phyloP scores from a whole-genome alignment of 2,797 vertebrate species.

The Acanthornis magna region DNA sequence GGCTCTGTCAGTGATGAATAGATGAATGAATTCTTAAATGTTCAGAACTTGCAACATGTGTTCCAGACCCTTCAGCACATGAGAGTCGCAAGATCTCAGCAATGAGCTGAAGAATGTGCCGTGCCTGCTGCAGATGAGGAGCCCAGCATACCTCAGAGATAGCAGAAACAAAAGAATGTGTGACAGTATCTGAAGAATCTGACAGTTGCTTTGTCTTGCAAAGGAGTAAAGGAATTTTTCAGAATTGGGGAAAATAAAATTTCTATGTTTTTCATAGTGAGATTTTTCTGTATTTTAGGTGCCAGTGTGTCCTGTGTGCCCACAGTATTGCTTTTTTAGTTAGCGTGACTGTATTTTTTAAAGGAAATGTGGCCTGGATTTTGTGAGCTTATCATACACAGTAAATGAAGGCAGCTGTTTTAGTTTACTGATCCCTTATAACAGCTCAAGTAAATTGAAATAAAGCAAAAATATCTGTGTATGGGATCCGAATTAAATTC shows the following conservation, averaged over 20 bases:
- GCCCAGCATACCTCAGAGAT: conserved; percentile 58
- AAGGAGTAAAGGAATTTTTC: conserved; percentile 65
- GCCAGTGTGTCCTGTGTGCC: background rate
- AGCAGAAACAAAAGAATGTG: conserved; percentile 77
- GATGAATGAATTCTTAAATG: conserved; percentile 68
- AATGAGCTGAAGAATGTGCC: conserved; percentile 42
- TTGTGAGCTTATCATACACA: conserved; percentile 53
- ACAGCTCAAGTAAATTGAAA: conserved; percentile 49
- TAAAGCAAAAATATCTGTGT: background rate
- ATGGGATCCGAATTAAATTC: conserved; percentile 34
- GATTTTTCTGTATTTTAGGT: background rate
- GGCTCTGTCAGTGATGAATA: conserved; percentile 63
- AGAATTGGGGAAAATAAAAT: background rate
- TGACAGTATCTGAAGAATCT: conserved; percentile 68
- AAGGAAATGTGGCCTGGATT: conserved; percentile 73
- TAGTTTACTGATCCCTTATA: conserved; percentile 66
- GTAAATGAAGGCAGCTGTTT: conserved; percentile 60
- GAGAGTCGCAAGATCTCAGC: conserved; percentile 53
- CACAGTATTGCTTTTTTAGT: conserved; percentile 32
- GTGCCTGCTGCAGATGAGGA: conserved; percentile 45
- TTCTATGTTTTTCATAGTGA: background rate
- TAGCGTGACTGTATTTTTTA: conserved; percentile 44
- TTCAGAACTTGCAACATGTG: conserved; percentile 69
- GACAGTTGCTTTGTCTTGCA: conserved; percentile 69
- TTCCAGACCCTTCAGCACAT: conserved; percentile 46